A percentile compares a stretch with the other conserved stretches of the same genome.
These are phyloP conservation scores for Ailurus styani DNA, from an alignment of 2,113 vertebrate genomes.

Conservation along the genomic window DNA sequence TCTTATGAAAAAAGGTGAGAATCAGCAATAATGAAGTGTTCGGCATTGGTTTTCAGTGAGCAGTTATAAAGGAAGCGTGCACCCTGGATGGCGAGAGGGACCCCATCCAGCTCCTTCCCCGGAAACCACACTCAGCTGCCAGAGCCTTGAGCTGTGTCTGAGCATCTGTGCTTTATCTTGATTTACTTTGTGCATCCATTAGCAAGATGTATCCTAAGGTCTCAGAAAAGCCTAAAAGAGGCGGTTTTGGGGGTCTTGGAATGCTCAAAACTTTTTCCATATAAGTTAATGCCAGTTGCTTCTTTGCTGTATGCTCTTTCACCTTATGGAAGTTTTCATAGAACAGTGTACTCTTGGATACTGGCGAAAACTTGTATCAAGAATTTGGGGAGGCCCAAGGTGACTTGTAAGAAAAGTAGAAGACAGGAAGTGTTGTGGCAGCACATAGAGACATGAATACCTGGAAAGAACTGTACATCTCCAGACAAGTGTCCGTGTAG, in stretches of 20 bases:
- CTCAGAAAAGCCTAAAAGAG: background rate
- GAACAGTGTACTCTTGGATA: background rate
- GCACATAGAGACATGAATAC: rapidly evolving
- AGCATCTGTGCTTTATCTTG: background rate
- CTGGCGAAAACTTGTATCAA: background rate
- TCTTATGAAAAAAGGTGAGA: background rate
- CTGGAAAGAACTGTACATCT: rapidly evolving
- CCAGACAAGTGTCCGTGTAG: rapidly evolving
- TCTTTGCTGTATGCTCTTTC: background rate
- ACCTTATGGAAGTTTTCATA: background rate
- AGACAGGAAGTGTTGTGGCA: background rate
- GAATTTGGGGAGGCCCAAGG: background rate
- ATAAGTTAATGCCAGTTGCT: background rate
- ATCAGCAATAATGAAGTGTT: background rate
- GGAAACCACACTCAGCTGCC: background rate
- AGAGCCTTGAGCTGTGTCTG: background rate
- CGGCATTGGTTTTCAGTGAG: background rate
- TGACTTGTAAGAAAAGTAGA: background rate
- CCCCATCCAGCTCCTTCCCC: background rate
- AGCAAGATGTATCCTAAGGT: background rate
- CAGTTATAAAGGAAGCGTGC: background rate
- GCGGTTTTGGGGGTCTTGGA: background rate
- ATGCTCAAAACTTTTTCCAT: background rate
- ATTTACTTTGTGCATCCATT: no score
- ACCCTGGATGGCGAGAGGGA: background rate